phyloP scores from a whole-genome alignment of 2,113 vertebrate genomes.

The Rattus rattus region DNA sequence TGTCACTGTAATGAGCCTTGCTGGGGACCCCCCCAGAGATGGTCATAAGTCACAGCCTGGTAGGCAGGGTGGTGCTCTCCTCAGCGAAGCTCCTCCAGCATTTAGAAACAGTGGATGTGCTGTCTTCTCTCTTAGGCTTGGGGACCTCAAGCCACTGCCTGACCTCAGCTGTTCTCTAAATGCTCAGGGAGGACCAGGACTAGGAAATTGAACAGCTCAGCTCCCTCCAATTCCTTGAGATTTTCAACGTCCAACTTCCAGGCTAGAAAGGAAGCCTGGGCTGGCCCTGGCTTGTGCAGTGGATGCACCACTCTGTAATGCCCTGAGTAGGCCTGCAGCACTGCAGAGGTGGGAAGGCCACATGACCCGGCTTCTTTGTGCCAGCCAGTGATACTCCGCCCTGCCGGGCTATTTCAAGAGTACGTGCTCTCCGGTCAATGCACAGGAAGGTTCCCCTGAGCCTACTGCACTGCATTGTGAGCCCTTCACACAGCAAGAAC shows the following conservation, averaged over 20 bases:
- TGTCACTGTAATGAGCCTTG: background rate
- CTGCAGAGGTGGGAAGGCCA: accelerated
- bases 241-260: background rate
- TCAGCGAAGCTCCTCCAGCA: background rate
- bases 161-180: background rate
- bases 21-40: background rate
- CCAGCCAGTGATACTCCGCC: background rate
- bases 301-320: background rate
- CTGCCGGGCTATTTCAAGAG: background rate
- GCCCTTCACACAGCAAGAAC: background rate
- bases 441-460: background rate
- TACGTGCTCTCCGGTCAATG: background rate
- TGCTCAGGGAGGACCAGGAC: background rate
- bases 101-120: background rate
- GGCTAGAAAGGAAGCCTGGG: background rate
- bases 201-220: too few species aligned
- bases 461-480: background rate
- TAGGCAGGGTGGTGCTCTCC: too few species aligned
- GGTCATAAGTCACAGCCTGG: background rate
- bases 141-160: background rate
- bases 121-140: too few species aligned
- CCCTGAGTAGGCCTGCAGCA: background rate
- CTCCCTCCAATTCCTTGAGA: background rate
- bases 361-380: background rate
- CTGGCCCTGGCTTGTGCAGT: accelerated